Percentiles rank a stretch among this genome's conserved stretches.
Evolutionary conservation across 1,140 invertebrate species (phyloP).

Genomic region (Brachionus manjavacas): DNA sequence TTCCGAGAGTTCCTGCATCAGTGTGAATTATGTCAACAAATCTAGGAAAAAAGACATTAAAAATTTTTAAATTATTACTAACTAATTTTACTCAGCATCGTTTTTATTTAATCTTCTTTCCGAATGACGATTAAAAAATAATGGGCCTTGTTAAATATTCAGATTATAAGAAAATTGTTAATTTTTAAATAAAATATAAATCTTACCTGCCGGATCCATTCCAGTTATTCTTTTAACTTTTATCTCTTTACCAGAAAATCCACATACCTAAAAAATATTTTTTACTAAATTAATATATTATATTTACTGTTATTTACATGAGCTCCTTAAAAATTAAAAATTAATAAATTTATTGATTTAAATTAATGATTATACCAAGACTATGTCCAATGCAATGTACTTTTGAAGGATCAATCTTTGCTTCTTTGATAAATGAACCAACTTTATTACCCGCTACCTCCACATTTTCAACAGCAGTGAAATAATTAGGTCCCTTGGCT

Average conservation of each 20-base stretch:
- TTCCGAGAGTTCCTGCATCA: constrained; percentile 65
- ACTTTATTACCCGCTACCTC: constrained; percentile 75
- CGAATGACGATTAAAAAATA: constrained; percentile 79
- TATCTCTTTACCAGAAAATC: constrained; percentile 79
- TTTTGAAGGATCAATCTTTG: constrained; percentile 43
- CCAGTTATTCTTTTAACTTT: constrained; percentile 72
- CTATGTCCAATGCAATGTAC: constrained; percentile 82
- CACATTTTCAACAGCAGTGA: constrained; percentile 66
- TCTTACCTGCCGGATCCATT: constrained; percentile 76
- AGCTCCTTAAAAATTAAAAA: constrained; percentile 63
- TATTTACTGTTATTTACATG: constrained; percentile 63
- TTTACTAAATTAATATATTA: not conserved
- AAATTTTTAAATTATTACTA: not conserved
- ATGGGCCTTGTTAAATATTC: not conserved
- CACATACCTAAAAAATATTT: constrained; percentile 56
- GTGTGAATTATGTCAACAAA: constrained; percentile 91
- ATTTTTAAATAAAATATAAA: not conserved
- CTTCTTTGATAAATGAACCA: constrained; percentile 61
- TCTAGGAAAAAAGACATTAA: not conserved
- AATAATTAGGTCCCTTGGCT: constrained; percentile 59
- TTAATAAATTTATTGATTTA: not conserved
- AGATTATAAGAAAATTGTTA: not conserved
- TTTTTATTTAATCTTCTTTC: constrained; percentile 73
- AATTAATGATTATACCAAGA: constrained; percentile 53
- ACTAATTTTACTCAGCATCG: constrained; percentile 70